Conservation (phyloP, 2,888 invertebrate genomes). For the Piscicola geometra region DNA sequence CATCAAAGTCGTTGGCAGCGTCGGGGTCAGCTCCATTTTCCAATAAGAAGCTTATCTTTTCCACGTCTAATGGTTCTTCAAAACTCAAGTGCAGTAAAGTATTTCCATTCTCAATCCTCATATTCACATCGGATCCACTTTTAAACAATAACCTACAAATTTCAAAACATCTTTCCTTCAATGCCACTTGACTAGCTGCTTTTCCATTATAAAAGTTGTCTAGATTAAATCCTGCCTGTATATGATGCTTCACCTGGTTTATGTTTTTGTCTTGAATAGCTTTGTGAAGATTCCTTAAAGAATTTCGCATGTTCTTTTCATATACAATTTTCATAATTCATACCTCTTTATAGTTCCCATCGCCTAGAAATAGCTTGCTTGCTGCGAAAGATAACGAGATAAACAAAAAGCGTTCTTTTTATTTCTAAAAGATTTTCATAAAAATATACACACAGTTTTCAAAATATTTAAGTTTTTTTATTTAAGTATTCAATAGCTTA, state of each 20-base stretch:
- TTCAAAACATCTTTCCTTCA: conserved; percentile 47
- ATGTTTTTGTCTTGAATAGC: conserved; percentile 47
- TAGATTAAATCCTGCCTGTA: conserved; percentile 49
- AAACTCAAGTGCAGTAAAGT: conserved; percentile 51
- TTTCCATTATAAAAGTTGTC: conserved; percentile 52
- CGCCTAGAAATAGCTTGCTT: no score
- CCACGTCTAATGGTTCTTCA: conserved; percentile 45
- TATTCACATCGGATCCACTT: conserved; percentile 50
- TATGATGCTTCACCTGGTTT: conserved; percentile 45
- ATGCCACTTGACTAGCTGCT: conserved; percentile 51
- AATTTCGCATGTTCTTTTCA: conserved; percentile 19
- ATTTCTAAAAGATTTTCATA: no score
- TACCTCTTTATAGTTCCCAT: not conserved
- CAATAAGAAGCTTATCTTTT: conserved; percentile 48
- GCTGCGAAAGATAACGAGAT: no score
- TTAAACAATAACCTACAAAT: conserved; percentile 48
- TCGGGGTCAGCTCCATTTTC: conserved; percentile 48
- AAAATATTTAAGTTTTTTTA: no score
- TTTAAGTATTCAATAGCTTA: no score
- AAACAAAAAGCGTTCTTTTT: no score
- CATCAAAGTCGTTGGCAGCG: conserved; percentile 48
- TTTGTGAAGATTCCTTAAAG: conserved; percentile 49
- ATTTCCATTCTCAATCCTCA: conserved; percentile 47
- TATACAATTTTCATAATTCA: conserved; percentile 1
- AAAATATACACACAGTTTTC: no score